phyloP scores from a whole-genome alignment of 2,888 invertebrate species.

The Spialia ferax region DNA sequence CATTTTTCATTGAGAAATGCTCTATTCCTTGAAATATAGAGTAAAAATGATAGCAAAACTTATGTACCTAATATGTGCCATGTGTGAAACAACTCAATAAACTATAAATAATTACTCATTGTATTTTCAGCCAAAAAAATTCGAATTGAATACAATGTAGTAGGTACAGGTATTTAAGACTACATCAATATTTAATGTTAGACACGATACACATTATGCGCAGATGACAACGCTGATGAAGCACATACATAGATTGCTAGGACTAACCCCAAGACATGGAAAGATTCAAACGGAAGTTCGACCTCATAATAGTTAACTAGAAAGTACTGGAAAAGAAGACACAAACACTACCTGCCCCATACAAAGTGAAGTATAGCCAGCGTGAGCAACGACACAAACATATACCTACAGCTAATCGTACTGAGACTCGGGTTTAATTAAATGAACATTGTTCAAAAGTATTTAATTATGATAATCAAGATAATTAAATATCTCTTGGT shows the following conservation, averaged over 20 bases:
- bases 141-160: too few species aligned
- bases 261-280: not conserved
- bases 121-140: too few species aligned
- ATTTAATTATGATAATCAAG: too few species aligned
- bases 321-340: slow-evolving; percentile 21
- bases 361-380: slow-evolving; percentile 28
- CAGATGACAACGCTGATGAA: not conserved
- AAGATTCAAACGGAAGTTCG: not conserved
- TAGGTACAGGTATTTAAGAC: too few species aligned
- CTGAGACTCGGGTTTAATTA: slow-evolving; percentile 26
- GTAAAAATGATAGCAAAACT: too few species aligned
- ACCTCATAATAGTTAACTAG: not conserved
- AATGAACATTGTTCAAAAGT: too few species aligned
- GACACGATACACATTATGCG: slow-evolving; percentile 8
- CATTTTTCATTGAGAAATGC: too few species aligned
- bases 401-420: slow-evolving; percentile 18
- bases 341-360: slow-evolving; percentile 9
- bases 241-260: slow-evolving; percentile 18
- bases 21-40: too few species aligned
- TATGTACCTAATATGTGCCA: too few species aligned
- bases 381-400: slow-evolving; percentile 39
- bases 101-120: too few species aligned
- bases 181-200: slow-evolving; percentile 1
- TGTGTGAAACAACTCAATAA: too few species aligned
- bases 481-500: too few species aligned